Evolutionary conservation across 2,888 invertebrate genomes (phyloP).

Genomic region (Aplocera efformata): DNA sequence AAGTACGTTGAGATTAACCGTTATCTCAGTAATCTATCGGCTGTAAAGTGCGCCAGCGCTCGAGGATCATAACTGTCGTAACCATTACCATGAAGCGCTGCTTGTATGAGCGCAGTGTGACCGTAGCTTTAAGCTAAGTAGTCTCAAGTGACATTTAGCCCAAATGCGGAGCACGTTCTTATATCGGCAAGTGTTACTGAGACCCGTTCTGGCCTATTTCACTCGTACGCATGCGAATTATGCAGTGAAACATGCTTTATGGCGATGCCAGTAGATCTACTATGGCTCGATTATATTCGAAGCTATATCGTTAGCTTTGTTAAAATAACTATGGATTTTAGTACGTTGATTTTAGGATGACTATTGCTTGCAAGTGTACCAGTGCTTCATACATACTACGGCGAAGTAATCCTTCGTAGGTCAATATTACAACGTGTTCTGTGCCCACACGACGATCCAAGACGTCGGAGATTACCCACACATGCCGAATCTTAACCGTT

Average conservation of each 20-base stretch:
- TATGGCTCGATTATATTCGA: no score
- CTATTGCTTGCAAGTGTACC: no score
- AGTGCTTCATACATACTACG: no score
- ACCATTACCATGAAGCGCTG: conserved; percentile 14
- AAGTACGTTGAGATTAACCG: not conserved
- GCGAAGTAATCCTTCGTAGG: no score
- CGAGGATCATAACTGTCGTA: conserved; percentile 15
- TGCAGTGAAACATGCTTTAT: no score
- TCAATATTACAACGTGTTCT: no score
- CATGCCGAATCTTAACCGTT: conserved; percentile 25
- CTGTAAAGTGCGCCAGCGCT: conserved; percentile 7
- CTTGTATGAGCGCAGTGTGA: conserved; percentile 27
- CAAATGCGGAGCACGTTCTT: conserved; percentile 39
- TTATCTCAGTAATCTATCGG: conserved; percentile 5
- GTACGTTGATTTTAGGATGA: no score
- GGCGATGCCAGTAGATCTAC: no score
- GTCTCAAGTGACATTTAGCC: conserved; percentile 26
- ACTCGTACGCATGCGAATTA: no score
- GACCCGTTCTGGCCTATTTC: conserved; percentile 10
- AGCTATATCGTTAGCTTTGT: no score
- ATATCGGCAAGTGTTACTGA: conserved; percentile 35
- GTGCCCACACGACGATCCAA: conserved; percentile 21
- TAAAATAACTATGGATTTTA: no score
- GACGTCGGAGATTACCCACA: conserved; percentile 26
- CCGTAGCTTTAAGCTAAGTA: conserved; percentile 32